phyloP scores from a whole-genome alignment of 2,113 vertebrate genomes.

The Hippocampus barbouri region DNA sequence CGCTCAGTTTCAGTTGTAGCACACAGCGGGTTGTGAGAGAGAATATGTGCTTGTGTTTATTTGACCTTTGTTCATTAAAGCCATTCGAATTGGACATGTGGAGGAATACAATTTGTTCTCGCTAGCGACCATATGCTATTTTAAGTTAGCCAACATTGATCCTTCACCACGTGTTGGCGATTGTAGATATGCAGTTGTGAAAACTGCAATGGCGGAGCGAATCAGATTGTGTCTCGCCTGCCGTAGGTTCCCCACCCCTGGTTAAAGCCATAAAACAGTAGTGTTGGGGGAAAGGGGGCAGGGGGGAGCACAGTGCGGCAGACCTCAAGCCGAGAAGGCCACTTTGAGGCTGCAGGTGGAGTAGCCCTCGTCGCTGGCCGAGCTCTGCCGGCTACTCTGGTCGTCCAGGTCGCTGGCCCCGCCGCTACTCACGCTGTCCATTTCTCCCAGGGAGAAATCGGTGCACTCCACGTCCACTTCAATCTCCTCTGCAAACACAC shows the following conservation, averaged over 20 bases:
- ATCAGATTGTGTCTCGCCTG: background rate
- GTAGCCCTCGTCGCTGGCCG: slow-evolving; percentile 92
- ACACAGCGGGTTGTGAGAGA: too few species aligned
- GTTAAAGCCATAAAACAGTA: slow-evolving; percentile 48
- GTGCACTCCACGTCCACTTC: slow-evolving; percentile 97
- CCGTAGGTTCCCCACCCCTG: background rate
- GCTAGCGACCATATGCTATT: too few species aligned
- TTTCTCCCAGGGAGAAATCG: slow-evolving; percentile 97
- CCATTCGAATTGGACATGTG: too few species aligned
- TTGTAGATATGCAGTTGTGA: too few species aligned
- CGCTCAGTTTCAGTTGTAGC: too few species aligned
- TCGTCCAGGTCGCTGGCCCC: slow-evolving; percentile 95
- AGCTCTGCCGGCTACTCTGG: slow-evolving; percentile 95
- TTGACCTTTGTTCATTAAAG: too few species aligned
- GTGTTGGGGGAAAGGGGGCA: background rate
- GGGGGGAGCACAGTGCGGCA: background rate
- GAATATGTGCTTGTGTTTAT: too few species aligned
- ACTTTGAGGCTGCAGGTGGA: slow-evolving; percentile 94
- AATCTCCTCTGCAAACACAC: slow-evolving; percentile 81
- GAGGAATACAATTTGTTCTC: too few species aligned
- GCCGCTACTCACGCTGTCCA: slow-evolving; percentile 91
- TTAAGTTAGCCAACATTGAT: too few species aligned
- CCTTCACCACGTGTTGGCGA: too few species aligned
- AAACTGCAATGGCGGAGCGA: background rate
- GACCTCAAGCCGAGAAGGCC: slow-evolving; percentile 82